A percentile compares a stretch with the other conserved stretches of the same genome.
phyloP scores from a whole-genome alignment of 2,888 invertebrate species.

The Synergus laeviventris region DNA sequence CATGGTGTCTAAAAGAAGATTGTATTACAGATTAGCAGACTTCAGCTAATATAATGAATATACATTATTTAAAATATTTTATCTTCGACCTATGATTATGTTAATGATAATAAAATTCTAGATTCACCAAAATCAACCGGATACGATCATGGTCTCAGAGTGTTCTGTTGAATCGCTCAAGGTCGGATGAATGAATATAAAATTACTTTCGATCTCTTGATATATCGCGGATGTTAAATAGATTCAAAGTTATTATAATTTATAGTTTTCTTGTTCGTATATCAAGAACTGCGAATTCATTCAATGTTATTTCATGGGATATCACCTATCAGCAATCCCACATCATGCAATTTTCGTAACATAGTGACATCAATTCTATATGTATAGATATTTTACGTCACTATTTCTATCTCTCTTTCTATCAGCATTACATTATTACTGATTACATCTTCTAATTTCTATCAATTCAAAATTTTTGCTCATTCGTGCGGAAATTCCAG shows the following conservation, averaged over 20 bases:
- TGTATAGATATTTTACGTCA: too few species aligned
- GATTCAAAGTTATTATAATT: conserved; percentile 8
- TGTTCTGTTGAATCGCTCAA: conserved; percentile 44
- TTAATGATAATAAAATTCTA: conserved; percentile 43
- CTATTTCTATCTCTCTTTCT: too few species aligned
- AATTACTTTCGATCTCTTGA: conserved; percentile 62
- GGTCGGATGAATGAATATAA: conserved; percentile 51
- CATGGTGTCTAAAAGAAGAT: not conserved
- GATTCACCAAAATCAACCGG: conserved; percentile 38
- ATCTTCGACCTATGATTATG: not conserved
- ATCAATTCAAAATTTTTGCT: too few species aligned
- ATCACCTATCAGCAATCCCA: too few species aligned
- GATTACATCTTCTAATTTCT: too few species aligned
- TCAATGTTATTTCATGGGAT: too few species aligned
- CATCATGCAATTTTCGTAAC: too few species aligned
- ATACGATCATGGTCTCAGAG: conserved; percentile 57
- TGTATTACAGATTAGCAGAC: not conserved
- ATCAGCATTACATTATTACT: too few species aligned
- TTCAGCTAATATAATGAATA: not conserved
- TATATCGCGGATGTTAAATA: conserved; percentile 23
- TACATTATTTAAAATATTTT: not conserved
- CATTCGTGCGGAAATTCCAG: too few species aligned
- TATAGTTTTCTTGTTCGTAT: too few species aligned
- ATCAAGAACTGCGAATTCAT: too few species aligned
- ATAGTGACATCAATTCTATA: too few species aligned